Base-by-base conservation (phyloP, 2,797 vertebrate species). In the Ctenopoma multispine region DNA sequence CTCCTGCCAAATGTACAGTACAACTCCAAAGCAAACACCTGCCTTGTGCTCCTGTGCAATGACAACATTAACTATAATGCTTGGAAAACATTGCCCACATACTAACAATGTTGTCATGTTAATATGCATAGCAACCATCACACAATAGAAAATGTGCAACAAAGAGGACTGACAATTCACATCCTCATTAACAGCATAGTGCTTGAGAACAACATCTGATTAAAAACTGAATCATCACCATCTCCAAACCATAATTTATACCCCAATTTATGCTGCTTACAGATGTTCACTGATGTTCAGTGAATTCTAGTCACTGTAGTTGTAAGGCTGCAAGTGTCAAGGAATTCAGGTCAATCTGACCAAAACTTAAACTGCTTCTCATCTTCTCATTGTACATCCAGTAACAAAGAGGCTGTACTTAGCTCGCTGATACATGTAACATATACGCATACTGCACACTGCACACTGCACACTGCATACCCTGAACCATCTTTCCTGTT, bases 201-300 rank as follows among this genome's bases (percentile, higher is more conserved):
- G 74, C 55, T 43, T 57, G n/a, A 43, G 15, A 14, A 18, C 17
- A 75, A 54, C 29, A 13, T 72, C 23, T 75, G 44, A 56, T 63
- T 38, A 63, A 34, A 56, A 49, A 63, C 23, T 15, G 12, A 68
- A 44, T 18, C 48, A 75, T 77, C 46, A 66, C 63, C 48, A 24
- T 41, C 57, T 61, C 62, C 31, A 72, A 58, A 70, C 24, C 51
- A 43, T 43, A 5, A 17, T 17, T 43, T 7, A 17, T 43, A 17
- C 15, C 15, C 7, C 14, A 40, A 50, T 75, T 63, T 21, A 56
- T 44, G 29, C 43, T 34, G 17, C 57, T 31, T 65, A 68, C 46
- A 71, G 46, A 82, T 68, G 58, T 63, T 51, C 58, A 36, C 17
- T 56, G 65, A 14, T 72, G 67, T 49, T 47, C 29, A 54, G 49